Evolutionary conservation across 2,113 vertebrate species (phyloP).

Genomic region (Eidolon helvum): DNA sequence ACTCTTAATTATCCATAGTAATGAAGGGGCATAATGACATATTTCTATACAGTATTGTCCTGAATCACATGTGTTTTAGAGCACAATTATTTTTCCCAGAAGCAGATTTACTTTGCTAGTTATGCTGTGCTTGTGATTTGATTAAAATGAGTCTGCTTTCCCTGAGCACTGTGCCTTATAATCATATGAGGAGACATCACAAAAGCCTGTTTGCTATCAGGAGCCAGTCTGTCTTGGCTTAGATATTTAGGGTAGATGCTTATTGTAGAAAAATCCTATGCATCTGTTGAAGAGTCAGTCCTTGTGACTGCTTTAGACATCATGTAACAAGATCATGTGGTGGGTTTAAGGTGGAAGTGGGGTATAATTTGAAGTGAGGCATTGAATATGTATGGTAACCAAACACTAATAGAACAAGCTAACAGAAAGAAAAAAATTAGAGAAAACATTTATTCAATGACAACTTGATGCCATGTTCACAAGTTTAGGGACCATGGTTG

Average conservation of each 20-base stretch:
- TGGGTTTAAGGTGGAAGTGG: not conserved
- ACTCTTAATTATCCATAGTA: not conserved
- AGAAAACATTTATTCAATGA: not conserved
- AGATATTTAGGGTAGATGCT: not conserved
- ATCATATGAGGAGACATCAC: not conserved
- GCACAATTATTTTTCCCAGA: not conserved
- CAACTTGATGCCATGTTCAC: not conserved
- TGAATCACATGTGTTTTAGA: not conserved
- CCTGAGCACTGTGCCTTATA: not conserved
- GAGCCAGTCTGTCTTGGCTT: not conserved
- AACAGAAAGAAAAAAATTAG: not conserved
- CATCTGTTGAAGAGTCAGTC: not conserved
- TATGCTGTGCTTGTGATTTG: constrained; percentile 1
- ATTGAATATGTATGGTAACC: not conserved
- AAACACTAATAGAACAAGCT: not conserved
- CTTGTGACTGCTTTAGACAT: not conserved
- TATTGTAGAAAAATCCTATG: not conserved
- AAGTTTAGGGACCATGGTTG: not conserved
- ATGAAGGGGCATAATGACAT: not conserved
- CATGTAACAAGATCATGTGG: not conserved
- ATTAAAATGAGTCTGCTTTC: constrained; percentile 8
- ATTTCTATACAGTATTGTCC: not conserved
- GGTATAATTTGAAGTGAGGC: not conserved
- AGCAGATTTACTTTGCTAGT: not conserved
- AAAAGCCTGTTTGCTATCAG: not conserved